Conservation (phyloP, 2,888 invertebrate genomes). For the Reticulitermes lucifugus region DNA sequence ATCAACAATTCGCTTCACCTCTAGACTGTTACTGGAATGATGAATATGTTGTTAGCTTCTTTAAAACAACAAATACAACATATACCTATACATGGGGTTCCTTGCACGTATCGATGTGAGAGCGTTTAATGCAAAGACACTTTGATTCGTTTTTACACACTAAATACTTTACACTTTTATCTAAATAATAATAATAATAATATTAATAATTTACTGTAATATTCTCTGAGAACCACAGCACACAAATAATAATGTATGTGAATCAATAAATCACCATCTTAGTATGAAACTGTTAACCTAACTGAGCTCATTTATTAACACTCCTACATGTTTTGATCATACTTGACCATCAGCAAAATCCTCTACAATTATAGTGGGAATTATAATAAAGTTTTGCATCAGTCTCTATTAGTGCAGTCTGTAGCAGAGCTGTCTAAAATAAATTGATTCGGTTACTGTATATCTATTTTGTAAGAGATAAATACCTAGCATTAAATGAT, state of each 20-base stretch:
- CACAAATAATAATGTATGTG: neutral
- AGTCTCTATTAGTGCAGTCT: too few relatives aligned
- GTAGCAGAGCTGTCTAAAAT: too few relatives aligned
- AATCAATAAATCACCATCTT: too few relatives aligned
- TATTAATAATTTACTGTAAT: constrained; percentile 40
- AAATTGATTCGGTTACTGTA: too few relatives aligned
- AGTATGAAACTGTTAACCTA: too few relatives aligned
- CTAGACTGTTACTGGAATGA: constrained; percentile 45
- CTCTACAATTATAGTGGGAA: too few relatives aligned
- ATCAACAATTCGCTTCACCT: constrained; percentile 37
- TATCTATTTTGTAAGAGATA: too few relatives aligned
- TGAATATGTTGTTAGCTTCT: constrained; percentile 42
- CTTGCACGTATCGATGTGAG: constrained; percentile 40
- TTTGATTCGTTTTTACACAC: constrained; percentile 45
- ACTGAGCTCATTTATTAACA: too few relatives aligned
- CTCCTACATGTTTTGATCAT: too few relatives aligned
- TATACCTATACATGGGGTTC: constrained; percentile 25
- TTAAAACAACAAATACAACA: constrained; percentile 42
- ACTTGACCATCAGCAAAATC: too few relatives aligned
- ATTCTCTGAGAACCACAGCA: constrained; percentile 51
- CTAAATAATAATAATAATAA: constrained; percentile 40
- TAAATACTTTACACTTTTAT: constrained; percentile 30
- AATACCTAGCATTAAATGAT: too few relatives aligned
- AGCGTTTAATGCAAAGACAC: constrained; percentile 48
- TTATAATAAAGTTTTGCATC: too few relatives aligned